Percentiles rank a stretch among this genome's conserved stretches.
phyloP scores from a whole-genome alignment of 2,888 invertebrate genomes.

The Quadroppia sp. region DNA sequence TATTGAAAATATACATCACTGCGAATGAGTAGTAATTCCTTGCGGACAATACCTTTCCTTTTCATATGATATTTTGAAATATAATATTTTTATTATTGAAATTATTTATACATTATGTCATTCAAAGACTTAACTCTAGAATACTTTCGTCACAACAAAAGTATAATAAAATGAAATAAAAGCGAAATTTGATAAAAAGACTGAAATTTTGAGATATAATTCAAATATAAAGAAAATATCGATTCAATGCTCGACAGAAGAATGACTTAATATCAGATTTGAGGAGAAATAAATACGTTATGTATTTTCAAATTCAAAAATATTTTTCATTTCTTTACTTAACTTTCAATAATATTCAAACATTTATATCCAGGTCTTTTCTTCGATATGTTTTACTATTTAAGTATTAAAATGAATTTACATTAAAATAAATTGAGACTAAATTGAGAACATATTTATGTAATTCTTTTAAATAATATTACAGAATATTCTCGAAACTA shows the following conservation, averaged over 20 bases:
- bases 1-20: too few relatives aligned
- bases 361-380: not conserved
- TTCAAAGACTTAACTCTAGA: not conserved
- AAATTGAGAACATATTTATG: too few relatives aligned
- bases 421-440: too few relatives aligned
- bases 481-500: too few relatives aligned
- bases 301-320: slow-evolving; percentile 10
- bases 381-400: too few relatives aligned
- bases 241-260: not conserved
- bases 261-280: not conserved
- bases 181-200: slow-evolving; percentile 12
- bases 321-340: slow-evolving; percentile 11
- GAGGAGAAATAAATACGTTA: not conserved
- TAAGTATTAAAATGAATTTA: too few relatives aligned
- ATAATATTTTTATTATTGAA: not conserved
- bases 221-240: not conserved
- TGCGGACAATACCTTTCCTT: not conserved
- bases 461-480: too few relatives aligned
- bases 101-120: not conserved
- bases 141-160: not conserved
- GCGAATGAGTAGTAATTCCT: not conserved
- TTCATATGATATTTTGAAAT: not conserved
- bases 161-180: slow-evolving; percentile 4
- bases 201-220: not conserved
- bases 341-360: not conserved